A percentile compares a stretch with the other conserved stretches of the same genome.
These are phyloP conservation scores for Craterocephalus amniculus DNA, from an alignment of 2,797 vertebrate genomes.

Conservation along the genomic window DNA sequence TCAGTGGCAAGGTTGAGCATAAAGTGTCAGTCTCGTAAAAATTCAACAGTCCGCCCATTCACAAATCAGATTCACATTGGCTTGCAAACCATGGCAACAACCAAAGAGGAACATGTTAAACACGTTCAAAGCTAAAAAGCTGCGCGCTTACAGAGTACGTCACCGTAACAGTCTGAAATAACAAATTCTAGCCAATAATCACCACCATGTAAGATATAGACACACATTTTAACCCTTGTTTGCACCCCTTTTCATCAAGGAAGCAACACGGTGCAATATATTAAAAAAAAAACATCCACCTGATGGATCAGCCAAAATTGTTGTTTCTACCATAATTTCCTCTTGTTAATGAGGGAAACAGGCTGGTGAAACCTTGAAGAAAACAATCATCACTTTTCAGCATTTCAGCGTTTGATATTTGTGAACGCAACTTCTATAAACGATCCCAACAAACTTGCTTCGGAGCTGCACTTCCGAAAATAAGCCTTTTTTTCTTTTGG, in stretches of 20 bases:
- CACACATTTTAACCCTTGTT: conserved; percentile 41
- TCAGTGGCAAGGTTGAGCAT: conserved; percentile 56
- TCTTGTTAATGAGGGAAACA: conserved; percentile 20
- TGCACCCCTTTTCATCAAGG: conserved; percentile 21
- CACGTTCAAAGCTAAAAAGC: conserved; percentile 52
- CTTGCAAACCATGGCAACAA: conserved; percentile 39
- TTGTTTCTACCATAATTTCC: conserved; percentile 39
- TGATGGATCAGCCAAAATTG: conserved; percentile 19
- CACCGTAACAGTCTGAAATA: conserved; percentile 63
- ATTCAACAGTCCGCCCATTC: conserved; percentile 38
- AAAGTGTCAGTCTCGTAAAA: conserved; percentile 58
- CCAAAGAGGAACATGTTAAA: conserved; percentile 30
- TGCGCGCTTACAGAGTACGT: conserved; percentile 36
- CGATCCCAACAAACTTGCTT: conserved; percentile 9
- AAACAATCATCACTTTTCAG: conserved; percentile 6
- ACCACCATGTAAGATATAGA: conserved; percentile 62
- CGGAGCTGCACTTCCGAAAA: conserved; percentile 38
- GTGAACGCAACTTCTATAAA: conserved; percentile 5
- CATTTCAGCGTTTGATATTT: background rate
- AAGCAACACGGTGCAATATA: conserved; percentile 51
- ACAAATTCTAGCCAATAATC: conserved; percentile 34
- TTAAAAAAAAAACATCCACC: conserved; percentile 28
- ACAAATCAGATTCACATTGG: conserved; percentile 36
- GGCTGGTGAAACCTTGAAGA: conserved; percentile 35
- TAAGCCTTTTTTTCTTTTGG: background rate